Base-by-base conservation (phyloP, 2,888 invertebrate genomes). In the Girardia tigrina region DNA sequence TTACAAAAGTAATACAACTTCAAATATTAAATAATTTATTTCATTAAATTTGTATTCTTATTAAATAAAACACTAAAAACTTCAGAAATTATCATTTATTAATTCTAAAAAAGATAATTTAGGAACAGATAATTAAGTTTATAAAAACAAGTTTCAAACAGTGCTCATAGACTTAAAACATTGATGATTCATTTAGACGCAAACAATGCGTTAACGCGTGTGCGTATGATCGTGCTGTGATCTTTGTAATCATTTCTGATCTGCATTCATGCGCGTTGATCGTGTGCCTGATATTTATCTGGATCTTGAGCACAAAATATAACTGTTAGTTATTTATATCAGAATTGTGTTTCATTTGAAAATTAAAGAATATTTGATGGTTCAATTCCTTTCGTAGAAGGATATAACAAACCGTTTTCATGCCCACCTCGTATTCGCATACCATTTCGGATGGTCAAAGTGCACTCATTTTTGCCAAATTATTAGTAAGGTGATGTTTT, bases 361-460 rank as follows among this genome's bases (percentile, higher is more conserved):
- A 23, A 56, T 56, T n/a, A 56, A 20, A 56, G 23, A n/a, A n/a
- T n/a, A n/a, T n/a, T n/a, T n/a, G n/a, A n/a, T n/a, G n/a, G n/a
- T n/a, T n/a, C n/a, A n/a, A n/a, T n/a, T n/a, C n/a, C n/a, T n/a
- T n/a, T n/a, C n/a, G n/a, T n/a, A 56, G 4, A 56, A 56, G 4
- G 4, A 8, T 12, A 12, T 36, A 12, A 12, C 16, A 36, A 16
- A 12, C 8, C 16, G 8, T 16, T 36, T 12, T 36, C 16, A 56
- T 56, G 56, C 56, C 56, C 6, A 56, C 56, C n/a, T 56, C 56
- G 2, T 56, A 56, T 56, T 56, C 56, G n/a, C 56, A 56, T n/a
- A 56, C 56, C 6, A 56, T 56, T 56, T 56, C 56, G 2, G 56
- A 56, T n/a, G 56, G 56, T 56, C 56, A 56, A 16, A 56, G 56